phyloP scores from a whole-genome alignment of 2,797 vertebrate genomes.

The Pseudopleuronectes americanus region DNA sequence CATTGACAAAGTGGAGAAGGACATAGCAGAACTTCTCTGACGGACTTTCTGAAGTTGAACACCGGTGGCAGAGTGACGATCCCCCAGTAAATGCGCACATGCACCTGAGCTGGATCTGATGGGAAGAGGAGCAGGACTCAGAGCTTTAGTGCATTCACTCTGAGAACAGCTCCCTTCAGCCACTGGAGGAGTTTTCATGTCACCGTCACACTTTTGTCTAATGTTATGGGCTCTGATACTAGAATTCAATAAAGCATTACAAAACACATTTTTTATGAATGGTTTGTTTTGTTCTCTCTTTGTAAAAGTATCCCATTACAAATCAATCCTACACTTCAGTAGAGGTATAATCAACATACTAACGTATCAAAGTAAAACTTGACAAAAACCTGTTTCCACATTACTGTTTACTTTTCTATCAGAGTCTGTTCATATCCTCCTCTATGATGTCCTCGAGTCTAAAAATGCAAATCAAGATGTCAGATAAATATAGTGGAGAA shows the following conservation, averaged over 20 bases:
- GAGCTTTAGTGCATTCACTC: conserved; percentile 83
- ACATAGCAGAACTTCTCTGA: conserved; percentile 78
- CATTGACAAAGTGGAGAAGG: conserved; percentile 78
- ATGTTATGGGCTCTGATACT: conserved; percentile 10
- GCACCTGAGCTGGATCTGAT: conserved; percentile 86
- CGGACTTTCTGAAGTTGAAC: conserved; percentile 27
- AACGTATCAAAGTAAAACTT: background rate
- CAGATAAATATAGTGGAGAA: background rate
- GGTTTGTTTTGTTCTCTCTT: conserved; percentile 5
- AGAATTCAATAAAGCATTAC: conserved; percentile 34
- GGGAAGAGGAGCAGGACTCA: conserved; percentile 61
- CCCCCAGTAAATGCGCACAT: conserved; percentile 81
- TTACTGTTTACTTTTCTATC: too few species aligned
- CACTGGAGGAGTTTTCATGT: conserved; percentile 51
- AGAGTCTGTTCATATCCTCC: too few species aligned
- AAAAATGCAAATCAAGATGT: background rate
- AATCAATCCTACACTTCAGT: background rate
- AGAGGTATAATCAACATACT: too few species aligned
- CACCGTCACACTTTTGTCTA: conserved; percentile 1
- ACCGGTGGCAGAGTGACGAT: conserved; percentile 79
- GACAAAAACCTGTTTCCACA: too few species aligned
- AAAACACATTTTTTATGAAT: background rate
- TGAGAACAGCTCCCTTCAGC: conserved; percentile 71
- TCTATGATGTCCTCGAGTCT: too few species aligned
- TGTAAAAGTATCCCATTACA: too few species aligned